Conservation (phyloP, 2,797 vertebrate species). For the Thalassophryne amazonica region DNA sequence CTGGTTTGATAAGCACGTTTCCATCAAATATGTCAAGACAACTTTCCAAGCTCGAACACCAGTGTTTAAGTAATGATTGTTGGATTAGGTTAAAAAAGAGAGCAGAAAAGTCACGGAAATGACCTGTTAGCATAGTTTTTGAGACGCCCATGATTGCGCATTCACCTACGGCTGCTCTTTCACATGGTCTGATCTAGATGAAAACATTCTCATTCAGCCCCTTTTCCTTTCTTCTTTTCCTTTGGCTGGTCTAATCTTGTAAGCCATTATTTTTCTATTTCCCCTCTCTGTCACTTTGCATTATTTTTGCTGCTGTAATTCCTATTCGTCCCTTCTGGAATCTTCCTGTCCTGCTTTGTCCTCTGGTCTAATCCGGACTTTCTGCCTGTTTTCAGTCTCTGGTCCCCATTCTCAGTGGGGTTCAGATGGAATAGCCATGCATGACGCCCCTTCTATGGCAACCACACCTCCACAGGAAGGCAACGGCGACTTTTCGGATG, state of each 20-base stretch:
- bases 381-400: conserved; percentile 81
- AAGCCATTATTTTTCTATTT: conserved; percentile 94
- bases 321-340: conserved; percentile 92
- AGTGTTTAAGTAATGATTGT: conserved; percentile 78
- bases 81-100: conserved; percentile 64
- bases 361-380: conserved; percentile 87
- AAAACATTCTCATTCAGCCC: conserved; percentile 82
- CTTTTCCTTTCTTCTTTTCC: conserved; percentile 71
- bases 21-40: conserved; percentile 76
- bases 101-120: conserved; percentile 75
- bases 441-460: conserved; percentile 95
- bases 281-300: conserved; percentile 93
- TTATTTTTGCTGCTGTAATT: conserved; percentile 96
- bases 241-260: conserved; percentile 81
- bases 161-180: conserved; percentile 71
- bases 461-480: conserved; percentile 93
- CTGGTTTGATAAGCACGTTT: too few species aligned
- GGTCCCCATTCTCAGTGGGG: conserved; percentile 83
- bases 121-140: conserved; percentile 74
- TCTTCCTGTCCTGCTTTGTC: conserved; percentile 94
- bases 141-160: conserved; percentile 67
- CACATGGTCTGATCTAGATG: conserved; percentile 82
- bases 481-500: conserved; percentile 87
- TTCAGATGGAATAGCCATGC: conserved; percentile 89
- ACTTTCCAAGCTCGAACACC: conserved; percentile 65